Conservation (phyloP, 2,113 vertebrate genomes). For the Amblyornis subalaris region DNA sequence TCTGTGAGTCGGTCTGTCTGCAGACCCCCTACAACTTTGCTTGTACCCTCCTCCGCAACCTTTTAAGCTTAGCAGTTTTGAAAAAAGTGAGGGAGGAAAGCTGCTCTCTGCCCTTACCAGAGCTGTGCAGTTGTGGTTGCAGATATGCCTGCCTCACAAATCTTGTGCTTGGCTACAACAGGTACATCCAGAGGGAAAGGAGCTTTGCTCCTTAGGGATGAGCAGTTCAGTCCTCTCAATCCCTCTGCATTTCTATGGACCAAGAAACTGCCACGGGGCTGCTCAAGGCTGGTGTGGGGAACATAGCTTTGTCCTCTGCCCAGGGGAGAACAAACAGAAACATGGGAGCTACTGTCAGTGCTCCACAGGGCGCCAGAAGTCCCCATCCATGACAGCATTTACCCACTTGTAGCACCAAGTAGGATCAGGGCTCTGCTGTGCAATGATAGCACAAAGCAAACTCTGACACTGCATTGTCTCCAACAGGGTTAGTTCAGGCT, state of each 20-base stretch:
- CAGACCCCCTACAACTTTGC: neutral
- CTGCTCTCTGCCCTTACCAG: neutral
- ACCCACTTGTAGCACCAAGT: rapidly evolving
- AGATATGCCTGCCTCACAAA: neutral
- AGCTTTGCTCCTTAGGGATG: neutral
- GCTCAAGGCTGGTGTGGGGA: neutral
- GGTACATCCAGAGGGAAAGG: neutral
- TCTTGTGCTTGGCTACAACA: neutral
- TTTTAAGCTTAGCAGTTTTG: neutral
- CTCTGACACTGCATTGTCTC: neutral
- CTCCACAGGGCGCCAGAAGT: neutral
- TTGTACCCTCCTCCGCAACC: neutral
- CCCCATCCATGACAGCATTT: neutral
- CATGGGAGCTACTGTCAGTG: neutral
- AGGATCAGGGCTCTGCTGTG: neutral
- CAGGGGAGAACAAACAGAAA: neutral
- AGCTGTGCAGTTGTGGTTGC: neutral
- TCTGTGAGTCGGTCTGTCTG: neutral
- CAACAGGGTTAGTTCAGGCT: neutral
- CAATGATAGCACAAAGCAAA: neutral
- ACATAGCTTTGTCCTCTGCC: neutral
- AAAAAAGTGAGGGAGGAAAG: neutral
- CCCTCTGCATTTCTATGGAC: neutral
- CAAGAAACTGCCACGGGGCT: neutral
- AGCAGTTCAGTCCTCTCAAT: neutral